Evolutionary conservation across 2,113 vertebrate species (phyloP).

Genomic region (Anhinga anhinga): DNA sequence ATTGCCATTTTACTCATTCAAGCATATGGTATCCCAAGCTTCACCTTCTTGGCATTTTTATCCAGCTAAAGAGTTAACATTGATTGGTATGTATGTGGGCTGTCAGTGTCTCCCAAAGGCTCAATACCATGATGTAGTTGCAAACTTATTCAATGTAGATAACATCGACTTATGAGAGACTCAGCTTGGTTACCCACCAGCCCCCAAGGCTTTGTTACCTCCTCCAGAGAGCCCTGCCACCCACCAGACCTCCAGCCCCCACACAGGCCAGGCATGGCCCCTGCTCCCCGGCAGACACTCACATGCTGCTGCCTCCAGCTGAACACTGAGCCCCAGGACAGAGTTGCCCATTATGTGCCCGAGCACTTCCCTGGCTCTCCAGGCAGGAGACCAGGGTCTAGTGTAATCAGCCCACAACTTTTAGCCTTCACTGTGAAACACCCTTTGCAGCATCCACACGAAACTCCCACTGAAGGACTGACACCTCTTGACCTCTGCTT

Average conservation of each 20-base stretch:
- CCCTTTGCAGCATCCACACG: not conserved
- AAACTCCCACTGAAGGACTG: not conserved
- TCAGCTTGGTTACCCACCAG: accelerated
- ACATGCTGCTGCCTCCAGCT: not conserved
- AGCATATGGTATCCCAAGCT: not conserved
- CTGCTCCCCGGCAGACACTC: not conserved
- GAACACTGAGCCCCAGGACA: not conserved
- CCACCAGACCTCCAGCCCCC: not conserved
- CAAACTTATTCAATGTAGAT: not conserved
- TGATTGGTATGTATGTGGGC: not conserved
- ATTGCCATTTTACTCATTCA: not conserved
- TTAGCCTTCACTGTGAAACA: not conserved
- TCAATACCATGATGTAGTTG: not conserved
- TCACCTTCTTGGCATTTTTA: not conserved
- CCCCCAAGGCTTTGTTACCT: not conserved
- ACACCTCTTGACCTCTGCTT: not conserved
- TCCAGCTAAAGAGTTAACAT: not conserved
- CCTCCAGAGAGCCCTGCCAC: not conserved
- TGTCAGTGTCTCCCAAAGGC: not conserved
- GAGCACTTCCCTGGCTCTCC: not conserved
- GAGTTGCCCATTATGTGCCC: accelerated
- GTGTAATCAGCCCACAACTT: not conserved
- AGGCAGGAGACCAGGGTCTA: not conserved
- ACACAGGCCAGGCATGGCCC: not conserved
- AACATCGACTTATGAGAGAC: not conserved